phyloP scores from a whole-genome alignment of 92 coral and sea anemone genomes.

The Phenganax stokvisi region DNA sequence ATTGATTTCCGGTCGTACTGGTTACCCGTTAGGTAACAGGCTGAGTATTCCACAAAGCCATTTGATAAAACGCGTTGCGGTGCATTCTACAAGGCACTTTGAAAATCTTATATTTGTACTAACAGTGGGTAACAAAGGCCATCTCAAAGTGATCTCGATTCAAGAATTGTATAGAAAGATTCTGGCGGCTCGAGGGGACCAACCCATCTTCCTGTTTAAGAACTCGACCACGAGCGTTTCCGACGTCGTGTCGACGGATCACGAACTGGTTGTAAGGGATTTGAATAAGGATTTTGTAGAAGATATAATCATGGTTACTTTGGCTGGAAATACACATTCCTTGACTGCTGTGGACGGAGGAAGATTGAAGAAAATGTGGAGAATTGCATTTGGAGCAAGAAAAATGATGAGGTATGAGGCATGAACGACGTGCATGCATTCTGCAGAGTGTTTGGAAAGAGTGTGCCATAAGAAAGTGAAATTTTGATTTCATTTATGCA shows the following conservation, averaged over 20 bases:
- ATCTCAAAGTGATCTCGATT: constrained; percentile 30
- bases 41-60: constrained; percentile 32
- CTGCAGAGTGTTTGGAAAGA: not conserved
- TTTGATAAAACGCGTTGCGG: constrained; percentile 19
- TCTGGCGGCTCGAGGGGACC: not conserved
- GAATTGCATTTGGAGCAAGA: constrained; percentile 34
- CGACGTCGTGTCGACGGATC: constrained; percentile 15
- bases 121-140: constrained; percentile 32
- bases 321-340: constrained; percentile 29
- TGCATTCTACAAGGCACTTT: constrained; percentile 25
- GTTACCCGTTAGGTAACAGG: constrained; percentile 10
- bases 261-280: constrained; percentile 18
- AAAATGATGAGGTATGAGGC: constrained; percentile 18
- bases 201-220: constrained; percentile 5
- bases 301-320: constrained; percentile 27
- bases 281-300: constrained; percentile 23
- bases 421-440: not conserved
- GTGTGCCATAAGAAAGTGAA: not conserved
- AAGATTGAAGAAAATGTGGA: constrained; percentile 35
- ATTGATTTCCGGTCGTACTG: constrained; percentile 33
- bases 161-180: constrained; percentile 20
- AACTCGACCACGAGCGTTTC: constrained; percentile 17
- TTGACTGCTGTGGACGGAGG: constrained; percentile 38
- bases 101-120: constrained; percentile 22
- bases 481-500: no score